A percentile compares a stretch with the other conserved stretches of the same genome.
Evolutionary conservation across 2,113 vertebrate species (phyloP).

Genomic region (Cheirogaleus medius): DNA sequence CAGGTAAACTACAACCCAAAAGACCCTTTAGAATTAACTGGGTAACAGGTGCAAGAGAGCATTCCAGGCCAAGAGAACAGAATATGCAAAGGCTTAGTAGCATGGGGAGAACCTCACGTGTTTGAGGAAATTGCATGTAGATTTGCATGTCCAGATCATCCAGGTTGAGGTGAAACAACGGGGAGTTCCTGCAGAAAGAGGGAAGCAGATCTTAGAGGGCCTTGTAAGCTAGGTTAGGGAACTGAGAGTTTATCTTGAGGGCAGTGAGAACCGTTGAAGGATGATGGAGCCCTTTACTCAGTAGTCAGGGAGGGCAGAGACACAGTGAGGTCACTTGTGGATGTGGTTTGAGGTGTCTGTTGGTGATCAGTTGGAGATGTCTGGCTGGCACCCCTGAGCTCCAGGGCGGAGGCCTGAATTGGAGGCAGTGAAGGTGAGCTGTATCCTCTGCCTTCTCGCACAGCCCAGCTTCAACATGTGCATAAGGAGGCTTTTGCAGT

Average conservation of each 20-base stretch:
- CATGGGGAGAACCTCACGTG: background rate
- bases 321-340: background rate
- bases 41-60: background rate
- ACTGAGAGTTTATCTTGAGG: background rate
- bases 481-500: background rate
- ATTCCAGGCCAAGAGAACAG: background rate
- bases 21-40: background rate
- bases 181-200: background rate
- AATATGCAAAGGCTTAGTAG: background rate
- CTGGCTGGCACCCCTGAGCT: background rate
- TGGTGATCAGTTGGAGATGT: background rate
- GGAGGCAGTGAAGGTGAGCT: background rate
- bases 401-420: background rate
- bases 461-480: conserved; percentile 69
- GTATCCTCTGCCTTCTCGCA: background rate
- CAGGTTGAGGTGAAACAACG: background rate
- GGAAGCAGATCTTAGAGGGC: background rate
- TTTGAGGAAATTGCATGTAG: background rate
- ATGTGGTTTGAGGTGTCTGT: background rate
- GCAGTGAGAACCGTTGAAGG: background rate
- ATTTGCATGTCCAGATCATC: background rate
- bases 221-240: background rate
- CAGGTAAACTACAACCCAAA: background rate
- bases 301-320: background rate
- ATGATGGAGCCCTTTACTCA: background rate